Conservation (phyloP, 2,888 invertebrate species). For the Patella depressa region DNA sequence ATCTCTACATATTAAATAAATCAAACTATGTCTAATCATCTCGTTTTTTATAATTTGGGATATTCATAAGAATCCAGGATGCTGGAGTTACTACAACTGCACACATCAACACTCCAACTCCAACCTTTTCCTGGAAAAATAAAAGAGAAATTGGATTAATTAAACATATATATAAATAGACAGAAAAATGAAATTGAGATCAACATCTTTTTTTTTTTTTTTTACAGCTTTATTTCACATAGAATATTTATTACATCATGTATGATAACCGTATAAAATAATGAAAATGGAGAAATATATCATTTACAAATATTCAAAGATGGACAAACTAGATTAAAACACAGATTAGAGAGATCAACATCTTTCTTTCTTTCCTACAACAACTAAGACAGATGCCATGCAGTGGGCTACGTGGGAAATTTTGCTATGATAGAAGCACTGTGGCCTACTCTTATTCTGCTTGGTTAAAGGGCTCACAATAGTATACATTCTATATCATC, state of each 20-base stretch:
- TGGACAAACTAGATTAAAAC: no score
- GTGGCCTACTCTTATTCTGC: conserved; percentile 8
- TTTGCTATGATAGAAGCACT: background rate
- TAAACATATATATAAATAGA: background rate
- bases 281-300: no score
- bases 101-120: conserved; percentile 18
- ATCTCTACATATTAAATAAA: background rate
- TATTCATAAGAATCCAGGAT: conserved; percentile 27
- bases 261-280: no score
- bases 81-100: conserved; percentile 24
- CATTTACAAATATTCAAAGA: no score
- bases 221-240: no score
- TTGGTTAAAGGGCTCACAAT: conserved; percentile 4
- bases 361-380: no score
- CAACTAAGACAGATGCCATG: no score
- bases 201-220: no score
- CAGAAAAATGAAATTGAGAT: no score
- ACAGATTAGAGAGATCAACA: no score
- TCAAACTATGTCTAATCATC: conserved; percentile 12
- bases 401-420: background rate
- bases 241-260: no score
- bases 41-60: conserved; percentile 33
- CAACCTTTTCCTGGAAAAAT: conserved; percentile 34
- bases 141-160: background rate
- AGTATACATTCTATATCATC: no score